Evolutionary conservation across 2,113 vertebrate genomes (phyloP), one percentile per base, ranked within the genome.

Genomic region (Callopanchax toddi): DNA sequence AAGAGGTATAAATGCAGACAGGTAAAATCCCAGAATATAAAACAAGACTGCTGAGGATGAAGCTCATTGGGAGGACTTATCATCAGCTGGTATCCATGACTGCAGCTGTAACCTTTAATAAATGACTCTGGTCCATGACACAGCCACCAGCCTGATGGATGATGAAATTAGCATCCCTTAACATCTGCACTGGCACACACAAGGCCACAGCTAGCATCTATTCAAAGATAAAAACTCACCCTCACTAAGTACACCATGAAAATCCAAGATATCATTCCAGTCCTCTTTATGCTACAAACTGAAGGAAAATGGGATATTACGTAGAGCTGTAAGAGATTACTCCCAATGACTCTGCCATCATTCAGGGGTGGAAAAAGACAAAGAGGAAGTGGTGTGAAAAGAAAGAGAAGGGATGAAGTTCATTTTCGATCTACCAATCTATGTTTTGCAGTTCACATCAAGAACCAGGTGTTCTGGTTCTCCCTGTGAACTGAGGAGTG

Each of bases 71-170:
- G 81, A 62, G 83, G 82, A 84, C 59, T 85, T 85, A 85, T 87
- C 72, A 73, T 78, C 75, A 61, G 64, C 78, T 66, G 60, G 42
- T 76, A 76, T 81, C 85, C 76, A 70, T 78, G 79, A 78, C 81
- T 76, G 74, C 85, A 76, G 74, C 77, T 76, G 72, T 79, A 85
- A 88, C 79, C 88, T 87, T 79, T 83, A 61, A 70, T 81, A 81
- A 87, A 90, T 83, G 74, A 82, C 85, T 84, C 75, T 82, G 84
- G 73, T 86, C 82, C 66, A 73, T 58, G 69, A 87, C 75, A 78
- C 61, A 63, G 75, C 55, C 82, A 83, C 45, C 40, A 58, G 58
- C 43, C 66, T 22, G 11, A 70, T 64, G 68, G 67, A 69, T 78
- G 82, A 86, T 82, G 69, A 85, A 82, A 83, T 87, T 77, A 85